Evolutionary conservation across 2,113 vertebrate species (phyloP).

Genomic region (Pleuronectes platessa): DNA sequence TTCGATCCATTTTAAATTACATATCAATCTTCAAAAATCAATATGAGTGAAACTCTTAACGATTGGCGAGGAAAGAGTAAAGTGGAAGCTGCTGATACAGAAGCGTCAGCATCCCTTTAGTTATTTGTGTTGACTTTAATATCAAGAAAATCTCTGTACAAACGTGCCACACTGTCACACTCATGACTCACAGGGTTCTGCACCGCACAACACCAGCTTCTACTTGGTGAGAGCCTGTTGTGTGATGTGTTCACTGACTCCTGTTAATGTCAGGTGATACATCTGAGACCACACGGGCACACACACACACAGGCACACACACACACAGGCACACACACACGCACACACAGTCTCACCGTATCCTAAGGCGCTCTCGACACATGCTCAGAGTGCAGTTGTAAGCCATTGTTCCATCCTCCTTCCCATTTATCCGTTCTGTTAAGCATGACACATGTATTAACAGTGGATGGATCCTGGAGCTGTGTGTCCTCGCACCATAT

Average conservation of each 20-base stretch:
- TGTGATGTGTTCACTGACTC: constrained; percentile 43
- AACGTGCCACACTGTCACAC: constrained; percentile 14
- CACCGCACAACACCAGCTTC: constrained; percentile 42
- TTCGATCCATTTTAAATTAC: not conserved
- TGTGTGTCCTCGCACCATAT: constrained; percentile 82
- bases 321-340: constrained; percentile 13
- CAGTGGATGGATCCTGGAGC: constrained; percentile 83
- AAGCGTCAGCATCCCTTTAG: not conserved
- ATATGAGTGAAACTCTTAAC: not conserved
- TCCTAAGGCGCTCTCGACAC: constrained; percentile 70
- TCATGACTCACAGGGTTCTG: not conserved
- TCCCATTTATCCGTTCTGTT: constrained; percentile 84
- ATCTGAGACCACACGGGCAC: constrained; percentile 40
- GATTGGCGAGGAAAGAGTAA: not conserved
- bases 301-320: constrained; percentile 47
- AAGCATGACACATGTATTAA: constrained; percentile 84
- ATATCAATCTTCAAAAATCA: not conserved
- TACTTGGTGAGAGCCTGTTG: constrained; percentile 23
- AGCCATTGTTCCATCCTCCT: constrained; percentile 77
- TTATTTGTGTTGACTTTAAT: not conserved
- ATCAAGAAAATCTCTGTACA: not conserved
- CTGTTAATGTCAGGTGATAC: constrained; percentile 61
- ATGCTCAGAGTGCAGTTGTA: constrained; percentile 71
- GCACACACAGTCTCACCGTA: constrained; percentile 18
- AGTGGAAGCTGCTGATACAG: constrained; percentile 1